Percentiles rank a stretch among this genome's conserved stretches.
These are phyloP conservation scores for Chanos chanos DNA, from an alignment of 2,797 vertebrate species.

Conservation along the genomic window DNA sequence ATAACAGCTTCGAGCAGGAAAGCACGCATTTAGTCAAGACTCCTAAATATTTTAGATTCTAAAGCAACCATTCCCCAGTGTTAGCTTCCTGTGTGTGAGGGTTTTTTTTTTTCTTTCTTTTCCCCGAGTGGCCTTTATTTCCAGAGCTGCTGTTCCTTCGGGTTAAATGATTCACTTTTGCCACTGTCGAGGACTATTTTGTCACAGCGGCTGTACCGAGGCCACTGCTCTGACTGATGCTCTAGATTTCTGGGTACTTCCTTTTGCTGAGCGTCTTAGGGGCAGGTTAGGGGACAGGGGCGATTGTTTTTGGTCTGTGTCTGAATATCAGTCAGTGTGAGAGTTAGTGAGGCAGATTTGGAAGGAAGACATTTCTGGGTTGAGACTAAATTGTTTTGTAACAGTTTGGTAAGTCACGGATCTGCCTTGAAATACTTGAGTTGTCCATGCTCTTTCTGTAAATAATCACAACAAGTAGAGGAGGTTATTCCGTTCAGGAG, in stretches of 20 bases:
- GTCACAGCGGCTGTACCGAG: slow-evolving; percentile 15
- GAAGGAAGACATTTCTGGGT: no score
- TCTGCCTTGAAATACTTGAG: no score
- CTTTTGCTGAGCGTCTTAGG: neutral
- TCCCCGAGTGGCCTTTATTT: slow-evolving; percentile 8
- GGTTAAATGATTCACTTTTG: slow-evolving; percentile 34
- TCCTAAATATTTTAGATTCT: slow-evolving; percentile 16
- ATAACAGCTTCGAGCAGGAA: neutral
- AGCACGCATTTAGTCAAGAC: neutral
- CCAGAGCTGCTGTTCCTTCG: slow-evolving; percentile 9
- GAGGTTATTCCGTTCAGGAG: no score
- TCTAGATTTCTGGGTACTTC: neutral
- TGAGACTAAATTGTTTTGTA: no score
- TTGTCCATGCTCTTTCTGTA: no score
- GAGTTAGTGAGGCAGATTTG: no score
- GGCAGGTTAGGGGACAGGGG: no score
- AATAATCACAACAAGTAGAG: no score
- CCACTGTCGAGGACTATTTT: slow-evolving; percentile 19
- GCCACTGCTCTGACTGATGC: neutral
- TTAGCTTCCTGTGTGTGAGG: no score
- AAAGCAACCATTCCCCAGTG: neutral
- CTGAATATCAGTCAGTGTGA: no score
- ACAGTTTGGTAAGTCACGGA: no score
- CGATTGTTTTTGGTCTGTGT: no score
- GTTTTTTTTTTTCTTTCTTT: neutral